Evolutionary conservation across 2,113 vertebrate species (phyloP), one percentile per base, ranked within the genome.

Genomic region (Tamias sibiricus): DNA sequence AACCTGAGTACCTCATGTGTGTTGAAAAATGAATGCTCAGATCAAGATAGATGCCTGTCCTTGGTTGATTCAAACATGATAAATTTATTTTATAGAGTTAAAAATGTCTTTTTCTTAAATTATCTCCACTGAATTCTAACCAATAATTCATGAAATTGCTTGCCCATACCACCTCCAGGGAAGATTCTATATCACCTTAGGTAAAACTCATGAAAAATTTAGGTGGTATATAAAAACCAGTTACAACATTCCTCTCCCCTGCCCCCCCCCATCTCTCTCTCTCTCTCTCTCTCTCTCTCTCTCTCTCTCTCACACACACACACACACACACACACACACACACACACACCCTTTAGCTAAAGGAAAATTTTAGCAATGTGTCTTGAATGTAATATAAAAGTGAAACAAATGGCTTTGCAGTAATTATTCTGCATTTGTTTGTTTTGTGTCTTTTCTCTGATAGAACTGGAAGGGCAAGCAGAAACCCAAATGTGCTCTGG

Each of bases 191-290:
- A 88, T 75, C 3, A 95, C 1, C 11, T 19, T 94, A 95, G 64
- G 95, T 64, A 47, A 85, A 66, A 35, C 97, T 95, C 95, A 96
- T 68, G 59, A 94, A 97, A 98, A 96, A 68, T 91, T 75, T 64
- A 94, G 0, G 0, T 57, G 1, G n/a, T 84, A 52, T 30, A 92
- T 71, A 91, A 96, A 97, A 97, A 84, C 3, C 77, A 92, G 71
- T 8, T 81, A 11, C 11, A 68, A 86, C n/a, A 35, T 49, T 77
- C 28, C 66, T 57, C 42, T 35, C 6, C 20, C 52, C 11, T 24
- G 14, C 35, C 28, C n/a, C 20, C 83, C 47, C 69, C 66, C n/a
- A 59, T 42, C 54, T 54, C 17, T 40, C 47, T 20, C 47, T 13
- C 12, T 49, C 47, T 49, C 47, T 49, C 47, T 49, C 47, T 49